These are phyloP conservation scores for Rhabdornis inornatus DNA, from an alignment of 2,113 vertebrate species.

Conservation along the genomic window DNA sequence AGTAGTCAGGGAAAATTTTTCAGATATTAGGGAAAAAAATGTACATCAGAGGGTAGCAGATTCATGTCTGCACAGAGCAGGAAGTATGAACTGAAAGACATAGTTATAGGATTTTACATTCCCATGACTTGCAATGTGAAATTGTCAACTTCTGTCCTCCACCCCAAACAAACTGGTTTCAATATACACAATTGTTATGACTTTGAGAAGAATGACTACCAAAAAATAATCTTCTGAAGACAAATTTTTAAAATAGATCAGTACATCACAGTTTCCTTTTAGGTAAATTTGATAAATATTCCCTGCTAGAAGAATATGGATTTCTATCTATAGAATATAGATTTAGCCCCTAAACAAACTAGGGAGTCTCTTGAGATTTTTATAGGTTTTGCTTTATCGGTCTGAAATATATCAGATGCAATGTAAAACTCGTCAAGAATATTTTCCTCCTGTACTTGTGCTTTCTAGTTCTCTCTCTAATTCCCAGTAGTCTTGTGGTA, in stretches of 20 bases:
- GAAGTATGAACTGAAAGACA: neutral
- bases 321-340: neutral
- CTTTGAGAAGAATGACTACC: neutral
- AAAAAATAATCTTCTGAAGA: neutral
- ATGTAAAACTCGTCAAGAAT: neutral
- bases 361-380: neutral
- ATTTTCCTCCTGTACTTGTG: neutral
- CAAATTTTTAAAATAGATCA: neutral
- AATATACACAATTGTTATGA: neutral
- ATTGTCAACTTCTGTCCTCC: neutral
- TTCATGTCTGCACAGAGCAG: neutral
- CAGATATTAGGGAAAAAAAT: neutral
- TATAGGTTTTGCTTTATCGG: neutral
- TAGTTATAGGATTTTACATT: neutral
- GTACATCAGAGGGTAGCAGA: fast-evolving
- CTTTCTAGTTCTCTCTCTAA: slow-evolving; percentile 27
- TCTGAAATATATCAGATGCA: neutral
- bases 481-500: slow-evolving; percentile 23
- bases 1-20: neutral
- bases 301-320: neutral
- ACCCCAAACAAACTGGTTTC: neutral
- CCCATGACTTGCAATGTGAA: neutral
- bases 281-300: neutral
- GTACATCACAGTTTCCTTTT: neutral
- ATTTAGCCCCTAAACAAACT: neutral